Evolutionary conservation across 2,113 vertebrate genomes (phyloP), one percentile per base, ranked within the genome.

Genomic region (Mus spicilegus): DNA sequence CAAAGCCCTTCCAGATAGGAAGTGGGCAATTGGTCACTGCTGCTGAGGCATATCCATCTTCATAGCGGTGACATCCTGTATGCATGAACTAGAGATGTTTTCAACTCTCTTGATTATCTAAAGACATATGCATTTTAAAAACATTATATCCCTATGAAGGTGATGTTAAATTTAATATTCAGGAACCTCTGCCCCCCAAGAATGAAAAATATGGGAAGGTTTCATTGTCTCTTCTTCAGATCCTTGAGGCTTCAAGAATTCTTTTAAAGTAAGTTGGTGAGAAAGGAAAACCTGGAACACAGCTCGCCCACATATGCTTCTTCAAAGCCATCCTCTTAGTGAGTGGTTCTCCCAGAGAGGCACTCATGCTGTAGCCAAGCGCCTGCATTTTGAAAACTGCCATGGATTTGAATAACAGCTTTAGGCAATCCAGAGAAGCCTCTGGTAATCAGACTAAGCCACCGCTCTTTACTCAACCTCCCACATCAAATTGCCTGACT

Each of bases 341-440:
- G 51, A 93, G 20, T 58, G 69, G 13, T 46, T 94, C 82, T 95
- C n/a, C 20, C 20, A 46, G 3, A 84, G 61, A 39, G 70, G 22
- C 14, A 77, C 16, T 91, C 61, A 14, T 28, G 65, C 76, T 80
- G 1, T 36, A 87, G 49, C 65, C 88, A 95, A 72, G n/a, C 13
- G 51, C 80, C 22, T 87, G 36, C 63, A 77, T 95, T 92, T 90
- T 91, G 39, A 90, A 95, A 94, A 91, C 72, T 95, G 86, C 92
- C 24, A 51, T 78, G 87, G 49, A 65, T 96, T 96, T 97, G 67
- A 96, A 75, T 87, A 49, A 87, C 56, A 94, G 24, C 72, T 85
- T 93, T 87, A 90, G 84, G 77, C 91, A 90, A 95, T 95, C 80
- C 58, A 10, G 36, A 89, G 75, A 65, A 54, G 54, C 33, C 87